A percentile compares a stretch with the other conserved stretches of the same genome.
Conservation (phyloP, 2,797 vertebrate genomes). For the Macropus fuliginosus region DNA sequence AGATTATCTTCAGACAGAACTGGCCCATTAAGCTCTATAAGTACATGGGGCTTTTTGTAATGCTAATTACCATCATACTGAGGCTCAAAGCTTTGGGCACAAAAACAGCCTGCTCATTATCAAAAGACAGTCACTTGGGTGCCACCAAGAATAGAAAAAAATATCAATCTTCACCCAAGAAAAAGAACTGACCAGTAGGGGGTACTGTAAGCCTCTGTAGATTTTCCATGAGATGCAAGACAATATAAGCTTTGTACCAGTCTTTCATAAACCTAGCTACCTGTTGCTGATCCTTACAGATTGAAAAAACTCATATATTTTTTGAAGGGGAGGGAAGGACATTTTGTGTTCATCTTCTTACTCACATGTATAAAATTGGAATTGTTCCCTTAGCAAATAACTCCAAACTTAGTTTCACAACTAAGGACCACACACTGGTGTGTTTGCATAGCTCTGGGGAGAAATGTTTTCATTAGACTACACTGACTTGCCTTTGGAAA, state of each 20-base stretch:
- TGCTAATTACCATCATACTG: background rate
- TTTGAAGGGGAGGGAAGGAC: rapidly evolving
- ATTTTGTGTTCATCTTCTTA: background rate
- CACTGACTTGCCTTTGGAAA: background rate
- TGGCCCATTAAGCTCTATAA: background rate
- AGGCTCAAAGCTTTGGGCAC: background rate
- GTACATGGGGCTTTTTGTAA: background rate
- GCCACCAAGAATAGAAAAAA: too few species aligned
- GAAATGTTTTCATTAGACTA: background rate
- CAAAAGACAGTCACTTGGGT: background rate
- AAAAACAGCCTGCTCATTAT: background rate
- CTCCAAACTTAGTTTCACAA: background rate
- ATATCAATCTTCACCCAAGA: background rate
- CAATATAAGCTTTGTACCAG: background rate
- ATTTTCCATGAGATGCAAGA: background rate
- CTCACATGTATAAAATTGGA: background rate
- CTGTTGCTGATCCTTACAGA: background rate
- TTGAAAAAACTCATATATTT: background rate
- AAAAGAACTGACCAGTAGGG: slow-evolving; percentile 23
- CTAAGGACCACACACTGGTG: background rate
- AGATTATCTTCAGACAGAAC: background rate
- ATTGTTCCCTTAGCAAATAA: slow-evolving; percentile 18
- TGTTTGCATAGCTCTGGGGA: background rate
- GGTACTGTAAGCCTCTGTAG: background rate
- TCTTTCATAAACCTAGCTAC: background rate